phyloP scores from a whole-genome alignment of 2,888 invertebrate species.

The Parascotia fuliginaria region DNA sequence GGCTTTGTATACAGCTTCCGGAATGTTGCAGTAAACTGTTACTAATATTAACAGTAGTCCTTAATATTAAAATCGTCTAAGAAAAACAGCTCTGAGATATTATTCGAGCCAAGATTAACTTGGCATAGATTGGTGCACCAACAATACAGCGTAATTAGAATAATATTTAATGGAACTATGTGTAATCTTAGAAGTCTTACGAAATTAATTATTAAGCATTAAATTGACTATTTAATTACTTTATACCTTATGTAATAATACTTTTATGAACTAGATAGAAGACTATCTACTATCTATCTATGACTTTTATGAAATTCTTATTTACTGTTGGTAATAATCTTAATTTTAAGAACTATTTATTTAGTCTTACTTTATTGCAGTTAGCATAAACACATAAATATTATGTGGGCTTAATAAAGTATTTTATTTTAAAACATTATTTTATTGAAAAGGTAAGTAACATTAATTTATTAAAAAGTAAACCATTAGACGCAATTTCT shows the following conservation, averaged over 20 bases:
- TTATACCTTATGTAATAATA: conserved; percentile 35
- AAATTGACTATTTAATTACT: conserved; percentile 34
- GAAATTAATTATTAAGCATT: conserved; percentile 31
- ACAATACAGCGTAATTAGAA: conserved; percentile 36
- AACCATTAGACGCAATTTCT: not conserved
- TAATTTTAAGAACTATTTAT: conserved; percentile 73
- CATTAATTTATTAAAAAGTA: not conserved
- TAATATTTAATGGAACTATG: conserved; percentile 20
- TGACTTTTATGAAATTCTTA: conserved; percentile 33
- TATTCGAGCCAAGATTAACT: conserved; percentile 24
- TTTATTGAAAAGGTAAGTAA: conserved; percentile 37
- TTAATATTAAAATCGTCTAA: conserved; percentile 40
- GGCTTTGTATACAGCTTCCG: conserved; percentile 85
- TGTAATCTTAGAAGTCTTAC: conserved; percentile 24
- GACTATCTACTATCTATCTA: too few relatives aligned
- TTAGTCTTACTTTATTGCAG: conserved; percentile 65
- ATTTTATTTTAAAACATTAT: conserved; percentile 73
- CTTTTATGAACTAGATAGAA: conserved; percentile 30
- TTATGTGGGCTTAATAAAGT: conserved; percentile 83
- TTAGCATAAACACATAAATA: conserved; percentile 64
- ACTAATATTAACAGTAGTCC: conserved; percentile 76
- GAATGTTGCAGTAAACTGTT: conserved; percentile 83
- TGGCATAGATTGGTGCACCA: conserved; percentile 64
- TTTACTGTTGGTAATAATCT: conserved; percentile 59
- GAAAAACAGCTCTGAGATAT: conserved; percentile 24